These are phyloP conservation scores for Melitaea cinxia DNA, from an alignment of 1,140 invertebrate genomes.

Conservation along the genomic window DNA sequence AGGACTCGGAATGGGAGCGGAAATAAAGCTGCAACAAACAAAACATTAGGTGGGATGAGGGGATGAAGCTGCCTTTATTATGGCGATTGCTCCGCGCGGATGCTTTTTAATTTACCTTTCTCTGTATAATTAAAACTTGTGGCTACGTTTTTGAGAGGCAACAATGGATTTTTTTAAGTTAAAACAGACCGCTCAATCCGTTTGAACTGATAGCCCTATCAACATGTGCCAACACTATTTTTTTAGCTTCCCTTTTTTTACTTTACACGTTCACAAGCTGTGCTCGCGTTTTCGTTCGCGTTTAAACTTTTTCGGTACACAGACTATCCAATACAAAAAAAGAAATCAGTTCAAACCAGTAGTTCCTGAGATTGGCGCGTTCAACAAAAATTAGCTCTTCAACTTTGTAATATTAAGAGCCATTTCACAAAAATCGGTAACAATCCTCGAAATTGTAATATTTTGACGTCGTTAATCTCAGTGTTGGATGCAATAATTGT, in stretches of 20 bases:
- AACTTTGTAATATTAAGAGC: too few species aligned
- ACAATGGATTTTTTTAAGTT: constrained; percentile 50
- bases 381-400: too few species aligned
- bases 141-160: constrained; percentile 47
- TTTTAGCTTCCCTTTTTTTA: background rate
- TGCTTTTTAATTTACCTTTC: constrained; percentile 72
- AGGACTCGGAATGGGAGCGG: constrained; percentile 28
- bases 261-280: too few species aligned
- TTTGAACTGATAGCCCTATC: constrained; percentile 12
- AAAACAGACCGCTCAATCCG: constrained; percentile 12
- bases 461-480: too few species aligned
- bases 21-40: constrained; percentile 46
- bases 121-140: constrained; percentile 68
- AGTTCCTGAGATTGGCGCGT: too few species aligned
- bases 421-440: too few species aligned
- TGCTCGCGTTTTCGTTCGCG: background rate
- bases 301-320: too few species aligned
- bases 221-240: constrained; percentile 12
- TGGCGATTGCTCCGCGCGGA: constrained; percentile 55
- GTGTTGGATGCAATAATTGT: too few species aligned
- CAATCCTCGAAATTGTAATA: too few species aligned
- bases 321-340: too few species aligned
- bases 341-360: too few species aligned
- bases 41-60: constrained; percentile 54
- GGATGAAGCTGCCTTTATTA: constrained; percentile 45